phyloP scores from a whole-genome alignment of 2,797 vertebrate species.

The Bovichtus variegatus region DNA sequence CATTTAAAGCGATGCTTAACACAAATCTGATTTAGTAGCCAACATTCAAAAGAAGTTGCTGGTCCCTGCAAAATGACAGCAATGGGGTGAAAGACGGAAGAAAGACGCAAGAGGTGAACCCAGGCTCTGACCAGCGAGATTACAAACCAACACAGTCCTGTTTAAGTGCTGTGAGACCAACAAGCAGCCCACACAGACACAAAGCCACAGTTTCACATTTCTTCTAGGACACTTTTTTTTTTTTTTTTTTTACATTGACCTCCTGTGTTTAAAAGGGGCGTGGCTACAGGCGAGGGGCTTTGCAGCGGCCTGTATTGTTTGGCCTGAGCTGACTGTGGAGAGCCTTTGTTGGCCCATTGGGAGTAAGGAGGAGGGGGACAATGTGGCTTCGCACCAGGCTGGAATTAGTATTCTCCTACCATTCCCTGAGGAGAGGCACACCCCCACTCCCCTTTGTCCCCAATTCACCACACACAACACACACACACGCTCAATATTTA shows the following conservation, averaged over 20 bases:
- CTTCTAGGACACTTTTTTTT: slow-evolving; percentile 41
- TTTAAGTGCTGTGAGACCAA: not conserved
- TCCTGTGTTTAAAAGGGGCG: slow-evolving; percentile 68
- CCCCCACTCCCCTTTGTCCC: slow-evolving; percentile 78
- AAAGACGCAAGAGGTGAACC: not conserved
- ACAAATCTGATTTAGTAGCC: not conserved
- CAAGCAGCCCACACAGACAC: slow-evolving; percentile 48
- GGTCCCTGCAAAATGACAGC: not conserved
- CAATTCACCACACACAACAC: slow-evolving; percentile 29
- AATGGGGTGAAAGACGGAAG: not conserved
- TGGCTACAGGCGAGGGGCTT: slow-evolving; percentile 70
- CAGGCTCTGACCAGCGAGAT: not conserved
- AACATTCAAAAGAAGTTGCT: too few species aligned
- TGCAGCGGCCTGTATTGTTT: slow-evolving; percentile 79
- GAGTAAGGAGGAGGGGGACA: slow-evolving; percentile 51
- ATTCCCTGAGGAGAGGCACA: slow-evolving; percentile 78
- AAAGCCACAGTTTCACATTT: slow-evolving; percentile 70
- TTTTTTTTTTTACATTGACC: slow-evolving; percentile 39
- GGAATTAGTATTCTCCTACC: slow-evolving; percentile 88
- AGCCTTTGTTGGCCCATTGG: slow-evolving; percentile 80
- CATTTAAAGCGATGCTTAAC: not conserved
- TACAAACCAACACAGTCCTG: not conserved
- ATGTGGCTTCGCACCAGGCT: slow-evolving; percentile 76
- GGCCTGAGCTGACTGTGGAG: slow-evolving; percentile 77
- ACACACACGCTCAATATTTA: not conserved